Base-by-base conservation (phyloP, 2,888 invertebrate genomes). In the Nymphalis polychloros region DNA sequence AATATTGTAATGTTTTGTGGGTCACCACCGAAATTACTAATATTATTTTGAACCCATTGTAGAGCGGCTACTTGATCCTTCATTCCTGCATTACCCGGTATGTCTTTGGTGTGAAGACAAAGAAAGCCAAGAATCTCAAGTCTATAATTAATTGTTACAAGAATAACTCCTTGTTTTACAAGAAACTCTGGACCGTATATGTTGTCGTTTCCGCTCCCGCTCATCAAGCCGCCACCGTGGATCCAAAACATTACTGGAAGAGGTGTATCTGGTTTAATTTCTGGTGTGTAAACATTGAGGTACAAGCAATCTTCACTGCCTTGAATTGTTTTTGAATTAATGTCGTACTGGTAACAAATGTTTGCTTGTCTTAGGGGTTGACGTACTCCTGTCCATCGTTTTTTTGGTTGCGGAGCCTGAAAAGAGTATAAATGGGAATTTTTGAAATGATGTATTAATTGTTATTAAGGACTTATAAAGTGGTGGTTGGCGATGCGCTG, bases 101-200 rank as follows among this genome's bases (percentile, higher is more conserved):
- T 78, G 0, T 92, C 90, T 73, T 83, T 76, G 0, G 84, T 86
- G 17, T 87, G 82, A 0, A 92, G 76, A 7, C 81, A 82, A 0
- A 92, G 82, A 55, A 88, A 92, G 1, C 92, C 92, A 0, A 92
- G 76, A 0, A 80, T 79, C 65, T 84, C 88, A 1, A 91, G 76
- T 72, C 92, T 84, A 69, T 90, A 92, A 72, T 92, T 92, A 2
- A 89, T 63, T 0, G 91, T 90, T 7, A 92, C 88, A 0, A 91
- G 73, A 4, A 92, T 73, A 0, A 92, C 81, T 19, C 78, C 85
- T 57, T 87, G 81, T 66, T 79, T 81, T 6, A 92, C 69, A 0
- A 92, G 79, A 64, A 84, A 89, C 59, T 90, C 84, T 2, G 92
- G 91, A 0, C 89, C 89, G 55, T 85, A 88, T 0, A 82, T 6